Evolutionary conservation across 2,113 vertebrate genomes (phyloP).

Genomic region (Channa maculata): DNA sequence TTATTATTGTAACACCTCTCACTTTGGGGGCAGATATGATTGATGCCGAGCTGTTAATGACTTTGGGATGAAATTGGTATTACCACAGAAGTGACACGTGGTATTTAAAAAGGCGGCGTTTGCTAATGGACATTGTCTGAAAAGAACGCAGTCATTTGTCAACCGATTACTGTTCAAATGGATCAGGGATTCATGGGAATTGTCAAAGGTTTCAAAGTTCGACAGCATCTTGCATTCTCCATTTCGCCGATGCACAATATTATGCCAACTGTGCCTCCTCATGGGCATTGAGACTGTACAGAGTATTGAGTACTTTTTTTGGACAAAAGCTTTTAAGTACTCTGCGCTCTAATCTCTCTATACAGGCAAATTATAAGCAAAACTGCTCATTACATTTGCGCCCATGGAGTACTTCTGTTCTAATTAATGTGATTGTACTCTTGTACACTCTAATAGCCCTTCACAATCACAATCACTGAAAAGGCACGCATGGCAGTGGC

Average conservation of each 20-base stretch:
- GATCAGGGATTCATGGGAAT: not conserved
- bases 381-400: constrained; percentile 10
- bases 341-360: not conserved
- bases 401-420: constrained; percentile 2
- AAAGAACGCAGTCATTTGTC: constrained; percentile 42
- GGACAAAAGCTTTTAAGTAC: not conserved
- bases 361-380: not conserved
- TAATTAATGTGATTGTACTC: constrained; percentile 38
- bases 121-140: constrained; percentile 30
- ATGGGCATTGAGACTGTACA: not conserved
- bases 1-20: constrained; percentile 76
- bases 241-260: not conserved
- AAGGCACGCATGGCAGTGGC: constrained; percentile 11
- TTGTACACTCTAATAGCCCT: constrained; percentile 23
- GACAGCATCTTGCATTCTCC: not conserved
- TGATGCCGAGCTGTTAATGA: constrained; percentile 73
- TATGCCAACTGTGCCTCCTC: not conserved
- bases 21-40: constrained; percentile 67
- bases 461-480: not conserved
- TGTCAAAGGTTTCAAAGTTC: not conserved
- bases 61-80: constrained; percentile 62
- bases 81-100: constrained; percentile 25
- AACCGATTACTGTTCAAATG: constrained; percentile 6
- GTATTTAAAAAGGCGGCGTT: constrained; percentile 38
- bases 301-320: not conserved